Base-by-base conservation (phyloP, 2,888 invertebrate species). In the Notodonta ziczac region DNA sequence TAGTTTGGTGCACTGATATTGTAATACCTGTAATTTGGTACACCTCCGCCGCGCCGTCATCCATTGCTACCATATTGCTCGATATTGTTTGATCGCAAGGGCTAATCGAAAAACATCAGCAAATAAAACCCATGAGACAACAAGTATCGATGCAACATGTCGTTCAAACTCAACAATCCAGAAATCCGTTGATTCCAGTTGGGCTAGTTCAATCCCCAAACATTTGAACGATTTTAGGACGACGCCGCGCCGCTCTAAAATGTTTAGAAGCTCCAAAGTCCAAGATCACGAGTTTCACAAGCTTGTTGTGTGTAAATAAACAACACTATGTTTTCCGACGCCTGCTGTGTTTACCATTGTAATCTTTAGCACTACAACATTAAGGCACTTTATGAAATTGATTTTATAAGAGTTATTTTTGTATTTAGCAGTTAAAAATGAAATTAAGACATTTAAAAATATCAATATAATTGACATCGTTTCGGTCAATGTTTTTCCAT, bases 231-330 rank as follows among this genome's bases (percentile, higher is more conserved):
- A 24, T 42, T 56, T 64, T 46, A 46, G 46, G 46, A 2, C 13
- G 46, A 46, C 0, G n/a, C 46, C 5, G 0, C 4, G 4, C n/a
- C 4, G 52, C 24, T 24, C 24, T 24, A 24, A 59, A 60, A 24
- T 52, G 57, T 61, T 57, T 62, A 68, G 65, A 53, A 53, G 58
- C 57, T 67, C 52, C 58, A 56, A 66, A 58, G 64, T 73, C 73
- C 69, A 62, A 66, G 63, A 71, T 74, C 67, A 73, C 72, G 71
- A 63, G 71, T 60, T 60, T 74, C 67, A 73, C 72, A 68, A 63
- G 69, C 63, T 60, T 62, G 52, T 58, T 59, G 63, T 63, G 64
- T 72, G 71, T 71, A 73, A 73, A 68, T 67, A 72, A 73, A 72
- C 63, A 70, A 57, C 56, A 70, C 59, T 59, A 60, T 50, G 54